Evolutionary conservation across 2,888 invertebrate species (phyloP).

Genomic region (Carterocephalus palaemon): DNA sequence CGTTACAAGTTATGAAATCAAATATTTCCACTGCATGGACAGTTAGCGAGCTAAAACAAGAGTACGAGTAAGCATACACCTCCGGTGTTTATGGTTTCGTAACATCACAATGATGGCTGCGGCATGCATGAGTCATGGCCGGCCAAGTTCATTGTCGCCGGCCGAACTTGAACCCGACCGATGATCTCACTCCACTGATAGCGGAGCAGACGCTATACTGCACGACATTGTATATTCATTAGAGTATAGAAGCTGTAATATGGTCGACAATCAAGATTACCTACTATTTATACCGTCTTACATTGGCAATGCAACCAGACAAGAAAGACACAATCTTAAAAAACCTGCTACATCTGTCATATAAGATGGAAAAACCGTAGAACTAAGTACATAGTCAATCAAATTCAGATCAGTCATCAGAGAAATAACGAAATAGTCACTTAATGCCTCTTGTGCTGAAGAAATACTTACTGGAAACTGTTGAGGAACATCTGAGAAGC

Average conservation of each 20-base stretch:
- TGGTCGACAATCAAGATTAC: constrained; percentile 1
- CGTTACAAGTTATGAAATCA: too few relatives aligned
- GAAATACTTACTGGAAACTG: too few relatives aligned
- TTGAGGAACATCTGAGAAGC: too few relatives aligned
- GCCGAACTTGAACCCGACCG: constrained; percentile 74
- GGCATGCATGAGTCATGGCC: constrained; percentile 72
- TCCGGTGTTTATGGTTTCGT: constrained; percentile 71
- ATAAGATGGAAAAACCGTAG: too few relatives aligned
- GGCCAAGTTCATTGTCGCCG: constrained; percentile 77
- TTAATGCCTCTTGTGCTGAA: too few relatives aligned
- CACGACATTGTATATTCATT: constrained; percentile 34
- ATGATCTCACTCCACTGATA: constrained; percentile 43
- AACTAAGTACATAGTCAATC: too few relatives aligned
- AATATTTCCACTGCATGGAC: too few relatives aligned
- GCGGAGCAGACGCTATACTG: constrained; percentile 38
- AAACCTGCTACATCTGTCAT: not conserved
- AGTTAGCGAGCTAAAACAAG: constrained; percentile 13
- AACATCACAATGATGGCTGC: constrained; percentile 62
- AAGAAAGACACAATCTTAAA: not conserved
- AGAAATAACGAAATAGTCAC: too few relatives aligned
- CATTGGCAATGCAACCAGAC: not conserved
- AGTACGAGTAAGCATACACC: constrained; percentile 8
- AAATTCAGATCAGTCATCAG: too few relatives aligned
- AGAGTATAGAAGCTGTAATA: not conserved
- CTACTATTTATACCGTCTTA: not conserved